Evolutionary conservation across 2,797 vertebrate species (phyloP).

Genomic region (Odontamblyopus lacepedii): DNA sequence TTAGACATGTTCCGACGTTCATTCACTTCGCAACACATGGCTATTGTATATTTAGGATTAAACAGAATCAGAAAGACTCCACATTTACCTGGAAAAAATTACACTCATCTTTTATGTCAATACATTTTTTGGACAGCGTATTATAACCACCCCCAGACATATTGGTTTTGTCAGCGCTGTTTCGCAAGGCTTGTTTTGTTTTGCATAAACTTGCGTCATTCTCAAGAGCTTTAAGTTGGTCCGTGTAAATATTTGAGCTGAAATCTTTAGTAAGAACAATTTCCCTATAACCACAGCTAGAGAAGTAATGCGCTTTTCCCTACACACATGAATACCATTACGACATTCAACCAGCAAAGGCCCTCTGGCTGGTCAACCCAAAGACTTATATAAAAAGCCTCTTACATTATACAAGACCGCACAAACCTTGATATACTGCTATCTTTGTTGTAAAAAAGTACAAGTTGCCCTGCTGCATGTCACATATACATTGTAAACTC

Average conservation of each 20-base stretch:
- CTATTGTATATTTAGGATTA: not conserved
- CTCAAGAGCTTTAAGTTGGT: slow-evolving; percentile 1
- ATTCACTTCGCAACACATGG: not conserved
- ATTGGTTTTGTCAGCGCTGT: not conserved
- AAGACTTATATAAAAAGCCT: slow-evolving; percentile 31
- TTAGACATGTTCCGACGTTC: not conserved
- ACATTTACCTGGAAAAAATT: not conserved
- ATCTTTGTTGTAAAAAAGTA: slow-evolving; percentile 7
- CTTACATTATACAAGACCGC: slow-evolving; percentile 4
- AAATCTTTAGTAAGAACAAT: not conserved
- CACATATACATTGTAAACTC: slow-evolving; percentile 9
- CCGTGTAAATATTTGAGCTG: slow-evolving; percentile 9
- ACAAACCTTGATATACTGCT: slow-evolving; percentile 5
- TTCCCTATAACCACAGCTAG: not conserved
- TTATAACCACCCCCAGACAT: not conserved
- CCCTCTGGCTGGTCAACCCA: slow-evolving; percentile 38
- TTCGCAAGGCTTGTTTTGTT: not conserved
- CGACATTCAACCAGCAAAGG: slow-evolving; percentile 6
- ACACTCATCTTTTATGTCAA: not conserved
- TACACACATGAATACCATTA: not conserved
- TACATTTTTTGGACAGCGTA: not conserved
- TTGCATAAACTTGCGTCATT: slow-evolving; percentile 4
- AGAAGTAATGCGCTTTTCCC: slow-evolving; percentile 5
- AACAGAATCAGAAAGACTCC: not conserved
- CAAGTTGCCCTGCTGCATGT: not conserved